Percentiles rank a stretch among this genome's conserved stretches.
These are phyloP conservation scores for Enteromius paludinosus DNA, from an alignment of 2,797 vertebrate species.

Conservation along the genomic window DNA sequence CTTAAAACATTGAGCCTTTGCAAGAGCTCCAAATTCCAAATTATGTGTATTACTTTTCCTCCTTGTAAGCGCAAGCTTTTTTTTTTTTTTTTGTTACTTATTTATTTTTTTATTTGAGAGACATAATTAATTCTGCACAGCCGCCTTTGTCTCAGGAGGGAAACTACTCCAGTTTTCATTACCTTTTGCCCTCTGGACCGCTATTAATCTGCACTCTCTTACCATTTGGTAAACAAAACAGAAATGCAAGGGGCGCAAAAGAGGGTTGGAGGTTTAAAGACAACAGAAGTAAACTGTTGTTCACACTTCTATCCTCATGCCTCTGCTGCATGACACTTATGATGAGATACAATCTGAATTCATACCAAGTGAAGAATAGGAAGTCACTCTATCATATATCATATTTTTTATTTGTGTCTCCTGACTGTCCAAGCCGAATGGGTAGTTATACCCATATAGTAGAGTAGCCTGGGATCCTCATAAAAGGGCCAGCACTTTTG, in stretches of 20 bases:
- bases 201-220: slow-evolving; percentile 54
- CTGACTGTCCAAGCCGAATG: not conserved
- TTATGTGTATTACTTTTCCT: slow-evolving; percentile 20
- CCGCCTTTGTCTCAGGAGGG: slow-evolving; percentile 51
- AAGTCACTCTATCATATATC: not conserved
- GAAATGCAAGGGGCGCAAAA: slow-evolving; percentile 44
- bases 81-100: not conserved
- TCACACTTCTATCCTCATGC: slow-evolving; percentile 25
- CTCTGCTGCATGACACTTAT: not conserved
- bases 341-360: slow-evolving; percentile 20
- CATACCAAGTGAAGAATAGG: not conserved
- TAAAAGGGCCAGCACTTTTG: not conserved
- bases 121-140: slow-evolving; percentile 52
- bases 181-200: slow-evolving; percentile 51
- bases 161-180: slow-evolving; percentile 50
- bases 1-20: slow-evolving; percentile 26
- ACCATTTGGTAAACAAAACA: slow-evolving; percentile 54
- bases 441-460: not conserved
- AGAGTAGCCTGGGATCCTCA: not conserved
- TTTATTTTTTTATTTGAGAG: slow-evolving; percentile 22
- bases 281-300: slow-evolving; percentile 33
- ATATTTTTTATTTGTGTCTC: not conserved
- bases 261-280: slow-evolving; percentile 24
- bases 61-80: slow-evolving; percentile 13
- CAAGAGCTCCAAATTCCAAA: slow-evolving; percentile 15